Evolutionary conservation across 2,113 vertebrate species (phyloP), one percentile per base, ranked within the genome.

Genomic region (Syngnathoides biaculeatus): DNA sequence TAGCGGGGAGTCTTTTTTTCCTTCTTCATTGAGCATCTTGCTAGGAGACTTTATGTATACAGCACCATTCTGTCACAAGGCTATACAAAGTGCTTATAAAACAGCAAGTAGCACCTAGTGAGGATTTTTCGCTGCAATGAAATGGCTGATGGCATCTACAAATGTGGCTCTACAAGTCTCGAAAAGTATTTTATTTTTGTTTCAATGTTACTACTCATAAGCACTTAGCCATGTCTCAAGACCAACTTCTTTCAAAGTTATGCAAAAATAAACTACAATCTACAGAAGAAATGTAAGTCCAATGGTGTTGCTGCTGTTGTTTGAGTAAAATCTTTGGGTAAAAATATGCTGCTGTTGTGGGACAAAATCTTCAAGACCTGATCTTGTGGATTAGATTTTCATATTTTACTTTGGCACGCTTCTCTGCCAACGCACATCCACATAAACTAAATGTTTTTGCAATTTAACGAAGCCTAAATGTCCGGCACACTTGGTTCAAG

Each of bases 41-140:
- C 39, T 6, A 17, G 39, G 60, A 15, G 40, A 22, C 40, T 17
- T 24, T 62, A 62, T 62, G 60, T 62, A 62, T 39, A 43, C 43
- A 9, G 40, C 60, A 45, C 22, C n/a, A 45, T 43, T 62, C 40
- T 45, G 60, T 62, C 40, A 43, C 22, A 43, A 26, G 39, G 40
- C 12, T 43, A 22, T 62, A 26, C 60, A 62, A 62, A 43, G 60
- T 62, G 60, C 60, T 43, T 42, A 62, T 15, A 24, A 43, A 43
- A 42, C n/a, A 40, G n/a, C 22, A 62, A 43, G 60, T 17, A 26
- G 60, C 40, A 42, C 24, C 22, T 4, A 43, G 20, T n/a, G n/a
- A 40, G 10, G 40, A 42, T 42, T 43, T 61, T 62, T 43, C 43
- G 40, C 39, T 43, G 13, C 7, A 8, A 62, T 24, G 6, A 24